These are phyloP conservation scores for Nymphalis urticae DNA, from an alignment of 2,888 invertebrate species.

Conservation along the genomic window DNA sequence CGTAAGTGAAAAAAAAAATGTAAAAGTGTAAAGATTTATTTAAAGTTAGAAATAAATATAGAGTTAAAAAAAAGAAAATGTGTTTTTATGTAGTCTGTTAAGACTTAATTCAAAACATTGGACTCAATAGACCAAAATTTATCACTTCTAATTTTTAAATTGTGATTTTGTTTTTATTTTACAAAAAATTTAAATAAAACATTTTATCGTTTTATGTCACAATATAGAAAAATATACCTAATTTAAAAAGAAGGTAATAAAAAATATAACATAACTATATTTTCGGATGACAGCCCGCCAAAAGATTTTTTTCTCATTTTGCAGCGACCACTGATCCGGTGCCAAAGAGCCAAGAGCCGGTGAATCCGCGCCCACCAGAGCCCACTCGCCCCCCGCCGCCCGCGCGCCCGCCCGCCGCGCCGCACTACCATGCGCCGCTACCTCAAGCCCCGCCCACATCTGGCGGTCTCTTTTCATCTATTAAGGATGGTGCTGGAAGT, in stretches of 20 bases:
- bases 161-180: neutral
- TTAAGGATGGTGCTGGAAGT: constrained; percentile 95
- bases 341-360: constrained; percentile 56
- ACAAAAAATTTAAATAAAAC: neutral
- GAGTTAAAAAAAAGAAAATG: constrained; percentile 48
- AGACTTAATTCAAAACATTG: neutral
- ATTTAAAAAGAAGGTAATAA: neutral
- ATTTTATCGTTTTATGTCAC: neutral
- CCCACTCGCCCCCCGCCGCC: constrained; percentile 62
- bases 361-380: constrained; percentile 63
- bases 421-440: constrained; percentile 57
- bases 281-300: constrained; percentile 12
- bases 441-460: constrained; percentile 56
- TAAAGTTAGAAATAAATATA: constrained; percentile 71
- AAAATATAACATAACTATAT: neutral
- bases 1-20: constrained; percentile 48
- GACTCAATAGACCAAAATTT: neutral
- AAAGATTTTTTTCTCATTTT: constrained; percentile 35
- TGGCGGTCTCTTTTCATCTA: constrained; percentile 89
- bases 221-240: neutral
- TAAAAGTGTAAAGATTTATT: constrained; percentile 57
- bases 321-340: constrained; percentile 61
- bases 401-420: constrained; percentile 58
- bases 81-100: constrained; percentile 41
- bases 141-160: neutral